phyloP scores from a whole-genome alignment of 2,113 vertebrate species.

The Semnornis frantzii region DNA sequence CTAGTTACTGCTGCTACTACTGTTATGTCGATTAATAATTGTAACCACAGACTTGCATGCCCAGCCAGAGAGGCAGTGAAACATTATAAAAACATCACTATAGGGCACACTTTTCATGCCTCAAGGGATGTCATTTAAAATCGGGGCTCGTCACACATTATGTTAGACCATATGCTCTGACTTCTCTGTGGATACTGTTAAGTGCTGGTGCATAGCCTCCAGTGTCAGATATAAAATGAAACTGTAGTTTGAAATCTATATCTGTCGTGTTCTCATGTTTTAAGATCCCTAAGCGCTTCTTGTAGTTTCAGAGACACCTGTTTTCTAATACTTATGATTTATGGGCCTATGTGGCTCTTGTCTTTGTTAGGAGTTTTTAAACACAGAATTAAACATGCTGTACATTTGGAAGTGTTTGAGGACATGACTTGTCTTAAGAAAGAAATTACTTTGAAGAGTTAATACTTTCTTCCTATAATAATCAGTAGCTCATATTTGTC shows the following conservation, averaged over 20 bases:
- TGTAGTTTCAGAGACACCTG: slow-evolving; percentile 39
- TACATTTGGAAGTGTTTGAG: background rate
- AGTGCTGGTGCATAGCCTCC: background rate
- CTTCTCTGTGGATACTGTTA: background rate
- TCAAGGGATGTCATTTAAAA: slow-evolving; percentile 4
- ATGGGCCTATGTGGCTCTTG: background rate
- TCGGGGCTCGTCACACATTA: slow-evolving; percentile 16
- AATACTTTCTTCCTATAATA: background rate
- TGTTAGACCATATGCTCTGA: slow-evolving; percentile 39
- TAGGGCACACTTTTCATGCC: background rate
- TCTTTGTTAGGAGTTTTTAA: background rate
- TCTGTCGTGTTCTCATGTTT: slow-evolving; percentile 8
- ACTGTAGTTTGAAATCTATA: slow-evolving; percentile 21
- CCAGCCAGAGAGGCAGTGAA: background rate
- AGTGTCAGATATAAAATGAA: slow-evolving; percentile 25
- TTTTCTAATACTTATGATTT: slow-evolving; percentile 10
- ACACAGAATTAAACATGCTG: background rate
- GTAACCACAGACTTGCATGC: background rate
- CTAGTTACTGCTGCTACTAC: background rate
- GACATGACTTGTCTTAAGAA: background rate
- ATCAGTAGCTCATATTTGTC: background rate
- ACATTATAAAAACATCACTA: background rate
- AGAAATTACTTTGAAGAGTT: accelerated
- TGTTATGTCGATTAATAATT: background rate
- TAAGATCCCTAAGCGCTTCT: slow-evolving; percentile 21